Base-by-base conservation (phyloP, 2,797 vertebrate species). In the Rhinichthys osculus region DNA sequence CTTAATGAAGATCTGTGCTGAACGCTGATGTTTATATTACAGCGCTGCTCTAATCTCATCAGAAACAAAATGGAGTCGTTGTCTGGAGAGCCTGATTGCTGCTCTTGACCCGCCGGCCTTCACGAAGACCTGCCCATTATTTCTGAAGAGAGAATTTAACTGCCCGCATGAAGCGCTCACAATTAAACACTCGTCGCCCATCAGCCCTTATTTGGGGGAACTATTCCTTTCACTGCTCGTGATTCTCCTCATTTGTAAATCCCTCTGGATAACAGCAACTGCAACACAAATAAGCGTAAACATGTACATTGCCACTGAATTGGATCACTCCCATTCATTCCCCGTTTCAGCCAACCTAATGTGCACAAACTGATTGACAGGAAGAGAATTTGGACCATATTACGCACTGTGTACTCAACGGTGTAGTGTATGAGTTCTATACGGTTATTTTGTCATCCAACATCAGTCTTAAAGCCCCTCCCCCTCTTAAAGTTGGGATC, bases 71-170 rank as follows among this genome's bases (percentile, higher is more conserved):
- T 85, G 76, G 88, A 87, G 73, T 86, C 90, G 87, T 10, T 35
- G 76, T 90, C 89, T 88, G 89, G 90, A 90, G 82, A 62, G 88
- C 59, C 89, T 89, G 91, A 92, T 90, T 86, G 90, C 88, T 64
- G 66, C 91, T 89, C 91, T 91, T 92, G 92, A 94, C 93, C 94
- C 89, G 27, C 3, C 71, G 89, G 89, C 90, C 89, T 27, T 81
- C 86, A 89, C 89, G 90, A 89, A 94, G 92, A 91, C 89, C 70
- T 64, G 30, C 82, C 85, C 90, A 93, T 94, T 93, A 93, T 92
- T 92, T 93, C 91, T 91, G 89, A 89, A 93, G 90, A 92, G 92
- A 90, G 86, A 91, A 92, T 47, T 90, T 92, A 90, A 95, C 93
- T 93, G 93, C 85, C 89, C 88, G 86, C 87, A 83, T 87, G 81